Percentiles rank a stretch among this genome's conserved stretches.
phyloP scores from a whole-genome alignment of 1,140 invertebrate genomes.

The Alviniconcha marisindica region DNA sequence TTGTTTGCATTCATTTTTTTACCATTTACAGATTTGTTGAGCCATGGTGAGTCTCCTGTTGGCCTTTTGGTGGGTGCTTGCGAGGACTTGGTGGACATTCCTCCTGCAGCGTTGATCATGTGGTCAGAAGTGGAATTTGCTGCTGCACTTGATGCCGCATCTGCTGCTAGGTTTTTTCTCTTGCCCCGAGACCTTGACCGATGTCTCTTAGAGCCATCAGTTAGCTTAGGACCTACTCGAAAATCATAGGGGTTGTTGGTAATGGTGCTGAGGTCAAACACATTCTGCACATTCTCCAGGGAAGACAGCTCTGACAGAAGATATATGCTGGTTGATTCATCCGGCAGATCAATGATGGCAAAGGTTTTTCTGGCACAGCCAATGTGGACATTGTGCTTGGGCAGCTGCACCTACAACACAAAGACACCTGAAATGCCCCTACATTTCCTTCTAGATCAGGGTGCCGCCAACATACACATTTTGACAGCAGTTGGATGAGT shows the following conservation, averaged over 20 bases:
- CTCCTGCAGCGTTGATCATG: too few species aligned
- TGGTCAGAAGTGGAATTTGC: background rate
- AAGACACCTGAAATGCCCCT: too few species aligned
- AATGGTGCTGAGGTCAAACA: constrained; percentile 14
- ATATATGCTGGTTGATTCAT: background rate
- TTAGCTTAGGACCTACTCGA: background rate
- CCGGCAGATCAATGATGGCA: background rate
- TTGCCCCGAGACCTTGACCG: background rate
- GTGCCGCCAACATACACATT: too few species aligned
- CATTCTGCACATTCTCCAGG: background rate
- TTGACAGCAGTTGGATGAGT: too few species aligned
- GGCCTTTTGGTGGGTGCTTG: too few species aligned
- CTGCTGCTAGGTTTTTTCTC: background rate
- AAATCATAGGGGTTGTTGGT: background rate
- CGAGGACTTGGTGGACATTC: too few species aligned
- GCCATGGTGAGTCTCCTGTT: too few species aligned
- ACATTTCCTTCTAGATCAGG: too few species aligned
- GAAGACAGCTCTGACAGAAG: background rate
- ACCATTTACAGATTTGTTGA: too few species aligned
- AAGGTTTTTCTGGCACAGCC: background rate
- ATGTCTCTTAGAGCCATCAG: background rate
- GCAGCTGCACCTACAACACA: background rate
- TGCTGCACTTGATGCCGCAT: background rate
- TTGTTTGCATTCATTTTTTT: too few species aligned
- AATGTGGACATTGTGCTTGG: background rate